Base-by-base conservation (phyloP, 2,113 vertebrate genomes). In the Eurypyga helias region DNA sequence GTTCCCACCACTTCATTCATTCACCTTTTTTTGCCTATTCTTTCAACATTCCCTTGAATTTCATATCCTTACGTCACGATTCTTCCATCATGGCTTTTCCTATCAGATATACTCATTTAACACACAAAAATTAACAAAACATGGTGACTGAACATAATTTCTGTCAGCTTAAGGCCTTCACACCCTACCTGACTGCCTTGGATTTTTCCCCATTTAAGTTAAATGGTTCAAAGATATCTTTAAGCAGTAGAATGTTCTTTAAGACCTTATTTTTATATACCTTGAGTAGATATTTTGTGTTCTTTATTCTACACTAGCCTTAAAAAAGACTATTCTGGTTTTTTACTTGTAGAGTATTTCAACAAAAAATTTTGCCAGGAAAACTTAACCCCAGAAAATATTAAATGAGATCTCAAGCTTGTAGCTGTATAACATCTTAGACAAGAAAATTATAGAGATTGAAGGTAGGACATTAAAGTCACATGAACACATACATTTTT, bases 121-220 rank as follows among this genome's bases (percentile, higher is more conserved):
- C 17, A 34, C 4, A 26, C 1, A 21, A 2, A 45, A 25, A 7
- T 43, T 80, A 48, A 41, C 8, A 38, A 18, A 36, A 45, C 1
- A 5, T 25, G 2, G 1, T 69, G 6, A 61, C 12, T 81, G 62
- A 80, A 88, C 4, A 13, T 21, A 61, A 46, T 70, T 82, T 64
- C 31, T 49, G 31, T 23, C 24, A 57, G 12, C 1, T 61, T 60
- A 60, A 79, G 16, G 65, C 20, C 16, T 65, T 72, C 54, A 25
- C 4, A 18, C 7, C 4, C 2, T 33, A 29, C 0, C 0, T 43
- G 16, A 13, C 38, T 48, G 13, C 8, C 8, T 54, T 38, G 48
- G 43, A 70, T 58, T 84, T 11, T 64, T 84, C 33, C 11, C 29
- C 36, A 3, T 75, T 67, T 70, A 29, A 76, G n/a, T 41, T 65